Conservation (phyloP, 2,797 vertebrate species). For the Sebastes glaucus region DNA sequence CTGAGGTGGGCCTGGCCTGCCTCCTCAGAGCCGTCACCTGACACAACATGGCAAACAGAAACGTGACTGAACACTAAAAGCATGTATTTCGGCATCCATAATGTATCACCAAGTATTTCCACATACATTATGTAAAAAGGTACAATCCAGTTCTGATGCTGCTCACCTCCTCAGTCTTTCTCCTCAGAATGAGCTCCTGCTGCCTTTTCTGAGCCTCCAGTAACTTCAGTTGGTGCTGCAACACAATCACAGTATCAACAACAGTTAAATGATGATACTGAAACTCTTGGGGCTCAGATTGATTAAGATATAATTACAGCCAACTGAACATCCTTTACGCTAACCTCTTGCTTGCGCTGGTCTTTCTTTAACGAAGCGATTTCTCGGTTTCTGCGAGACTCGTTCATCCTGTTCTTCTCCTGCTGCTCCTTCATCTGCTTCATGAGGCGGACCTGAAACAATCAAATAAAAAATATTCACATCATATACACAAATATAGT, state of each 20-base stretch:
- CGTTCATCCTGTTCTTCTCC: constrained; percentile 93
- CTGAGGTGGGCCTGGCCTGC: constrained; percentile 93
- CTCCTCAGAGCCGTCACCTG: constrained; percentile 94
- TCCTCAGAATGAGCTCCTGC: constrained; percentile 93
- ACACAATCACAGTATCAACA: neutral
- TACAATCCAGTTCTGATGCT: neutral
- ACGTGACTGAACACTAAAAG: neutral
- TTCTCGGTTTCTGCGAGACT: constrained; percentile 92
- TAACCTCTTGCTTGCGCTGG: constrained; percentile 94
- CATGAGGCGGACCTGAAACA: constrained; percentile 92
- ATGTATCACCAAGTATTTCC: neutral
- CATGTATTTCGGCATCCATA: neutral
- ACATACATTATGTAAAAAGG: neutral
- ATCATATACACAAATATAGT: neutral
- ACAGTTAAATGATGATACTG: neutral
- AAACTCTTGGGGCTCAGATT: neutral
- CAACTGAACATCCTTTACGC: neutral
- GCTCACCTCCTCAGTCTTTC: constrained; percentile 96
- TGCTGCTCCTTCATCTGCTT: constrained; percentile 99
- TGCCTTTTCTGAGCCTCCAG: constrained; percentile 96
- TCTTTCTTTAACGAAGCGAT: constrained; percentile 96
- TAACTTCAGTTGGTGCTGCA: constrained; percentile 93
- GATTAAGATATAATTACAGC: neutral
- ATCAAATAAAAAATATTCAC: neutral
- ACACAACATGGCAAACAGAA: neutral